Conservation (phyloP, 2,797 vertebrate genomes). For the Sebastes cheni region DNA sequence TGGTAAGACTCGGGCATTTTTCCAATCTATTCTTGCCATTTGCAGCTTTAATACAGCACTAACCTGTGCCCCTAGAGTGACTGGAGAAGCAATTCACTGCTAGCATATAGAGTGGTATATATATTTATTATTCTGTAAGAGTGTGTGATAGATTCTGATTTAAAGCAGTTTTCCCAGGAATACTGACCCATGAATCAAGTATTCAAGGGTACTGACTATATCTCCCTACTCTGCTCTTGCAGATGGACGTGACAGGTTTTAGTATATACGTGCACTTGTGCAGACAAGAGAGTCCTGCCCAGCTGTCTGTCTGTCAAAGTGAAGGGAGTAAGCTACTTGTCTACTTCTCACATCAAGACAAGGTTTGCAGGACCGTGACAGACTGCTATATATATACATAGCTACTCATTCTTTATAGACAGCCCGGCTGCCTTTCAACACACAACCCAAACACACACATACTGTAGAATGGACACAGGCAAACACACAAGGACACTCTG, state of each 20-base stretch:
- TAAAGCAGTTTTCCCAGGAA: constrained; percentile 45
- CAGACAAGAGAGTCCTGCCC: constrained; percentile 33
- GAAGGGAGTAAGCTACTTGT: constrained; percentile 50
- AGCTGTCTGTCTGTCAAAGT: constrained; percentile 65
- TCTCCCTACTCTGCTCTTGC: constrained; percentile 27
- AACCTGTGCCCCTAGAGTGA: not conserved
- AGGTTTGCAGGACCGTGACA: constrained; percentile 36
- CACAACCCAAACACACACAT: not conserved
- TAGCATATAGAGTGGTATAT: not conserved
- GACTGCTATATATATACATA: constrained; percentile 18
- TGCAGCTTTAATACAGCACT: not conserved
- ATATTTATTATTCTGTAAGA: constrained; percentile 33
- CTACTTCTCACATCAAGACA: constrained; percentile 22
- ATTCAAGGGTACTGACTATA: constrained; percentile 43
- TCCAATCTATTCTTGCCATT: not conserved
- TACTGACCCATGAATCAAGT: constrained; percentile 56
- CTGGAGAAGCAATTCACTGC: not conserved
- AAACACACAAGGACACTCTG: not conserved
- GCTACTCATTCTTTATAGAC: constrained; percentile 9
- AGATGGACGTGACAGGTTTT: constrained; percentile 52
- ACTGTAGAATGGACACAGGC: not conserved
- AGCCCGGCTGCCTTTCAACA: not conserved
- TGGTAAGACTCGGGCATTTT: not conserved
- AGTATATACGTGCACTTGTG: constrained; percentile 35
- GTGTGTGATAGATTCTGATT: constrained; percentile 38